Conservation (phyloP, 1,140 invertebrate species). For the Scaptomyza hsui region DNA sequence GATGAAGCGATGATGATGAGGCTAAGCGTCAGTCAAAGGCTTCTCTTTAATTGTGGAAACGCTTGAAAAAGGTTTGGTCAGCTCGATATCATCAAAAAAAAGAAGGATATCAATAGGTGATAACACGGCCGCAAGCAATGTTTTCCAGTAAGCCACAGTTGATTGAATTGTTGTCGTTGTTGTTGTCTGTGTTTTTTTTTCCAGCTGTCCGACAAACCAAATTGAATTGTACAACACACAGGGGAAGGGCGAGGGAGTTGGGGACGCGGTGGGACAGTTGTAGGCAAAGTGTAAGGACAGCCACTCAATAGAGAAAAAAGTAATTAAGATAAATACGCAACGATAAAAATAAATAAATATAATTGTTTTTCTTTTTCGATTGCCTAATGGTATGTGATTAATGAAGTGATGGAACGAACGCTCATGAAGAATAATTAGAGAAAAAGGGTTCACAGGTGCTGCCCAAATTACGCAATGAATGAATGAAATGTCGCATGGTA, state of each 20-base stretch:
- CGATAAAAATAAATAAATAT: conserved; percentile 81
- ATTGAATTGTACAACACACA: conserved; percentile 72
- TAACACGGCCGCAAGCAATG: conserved; percentile 61
- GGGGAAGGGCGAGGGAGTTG: conserved; percentile 2
- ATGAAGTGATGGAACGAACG: conserved; percentile 49
- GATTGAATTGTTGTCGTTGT: conserved; percentile 73
- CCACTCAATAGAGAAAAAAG: conserved; percentile 75
- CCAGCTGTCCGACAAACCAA: conserved; percentile 64
- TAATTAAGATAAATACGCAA: conserved; percentile 81
- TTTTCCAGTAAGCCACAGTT: conserved; percentile 47
- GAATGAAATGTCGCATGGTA: conserved; percentile 3
- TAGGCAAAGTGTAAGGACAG: conserved; percentile 26
- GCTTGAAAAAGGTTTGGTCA: conserved; percentile 74
- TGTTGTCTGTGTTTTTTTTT: conserved; percentile 50
- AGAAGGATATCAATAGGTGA: conserved; percentile 79
- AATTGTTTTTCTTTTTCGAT: conserved; percentile 70
- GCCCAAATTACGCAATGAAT: conserved; percentile 4
- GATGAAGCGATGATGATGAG: conserved; percentile 18
- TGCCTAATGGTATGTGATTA: conserved; percentile 73
- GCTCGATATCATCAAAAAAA: conserved; percentile 75
- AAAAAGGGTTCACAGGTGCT: conserved; percentile 20
- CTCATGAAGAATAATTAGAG: neutral
- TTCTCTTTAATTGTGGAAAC: conserved; percentile 43
- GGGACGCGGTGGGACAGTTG: neutral
- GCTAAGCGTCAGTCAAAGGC: conserved; percentile 35